A percentile compares a stretch with the other conserved stretches of the same genome.
These are phyloP conservation scores for Steatornis caripensis DNA, from an alignment of 2,113 vertebrate genomes.

Conservation along the genomic window DNA sequence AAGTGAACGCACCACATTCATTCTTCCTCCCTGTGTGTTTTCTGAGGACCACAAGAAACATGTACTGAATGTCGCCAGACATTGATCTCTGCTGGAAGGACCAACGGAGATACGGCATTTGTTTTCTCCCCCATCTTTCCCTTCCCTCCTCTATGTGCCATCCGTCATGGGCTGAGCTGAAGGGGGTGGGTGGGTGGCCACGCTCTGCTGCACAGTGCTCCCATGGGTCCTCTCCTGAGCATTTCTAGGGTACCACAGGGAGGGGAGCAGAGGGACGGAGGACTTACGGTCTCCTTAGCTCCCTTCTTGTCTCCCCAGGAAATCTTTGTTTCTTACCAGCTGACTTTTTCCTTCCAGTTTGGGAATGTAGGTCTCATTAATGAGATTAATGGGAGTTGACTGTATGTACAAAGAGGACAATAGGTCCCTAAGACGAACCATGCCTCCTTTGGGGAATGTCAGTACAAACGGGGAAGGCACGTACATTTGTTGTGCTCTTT, in stretches of 20 bases:
- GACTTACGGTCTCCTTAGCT: neutral
- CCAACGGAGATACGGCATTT: neutral
- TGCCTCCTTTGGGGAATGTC: conserved; percentile 38
- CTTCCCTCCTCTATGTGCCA: neutral
- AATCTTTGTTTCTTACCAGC: conserved; percentile 25
- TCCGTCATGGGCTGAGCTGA: neutral
- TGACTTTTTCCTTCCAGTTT: conserved; percentile 36
- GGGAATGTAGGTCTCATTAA: conserved; percentile 57
- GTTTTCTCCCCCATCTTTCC: neutral
- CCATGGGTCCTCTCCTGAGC: neutral
- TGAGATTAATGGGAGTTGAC: conserved; percentile 40
- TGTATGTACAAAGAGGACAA: conserved; percentile 26
- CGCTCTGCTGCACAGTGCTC: neutral
- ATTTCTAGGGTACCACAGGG: neutral
- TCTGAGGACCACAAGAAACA: neutral
- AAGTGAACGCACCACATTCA: neutral
- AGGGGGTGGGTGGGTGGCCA: neutral
- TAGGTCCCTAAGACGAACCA: conserved; percentile 14
- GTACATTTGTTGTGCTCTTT: conserved; percentile 19
- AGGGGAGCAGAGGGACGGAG: neutral
- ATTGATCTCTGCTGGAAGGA: neutral
- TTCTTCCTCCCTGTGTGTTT: neutral
- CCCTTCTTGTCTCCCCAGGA: neutral
- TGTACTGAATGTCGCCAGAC: neutral
- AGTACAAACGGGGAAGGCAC: neutral